Evolutionary conservation across 2,797 vertebrate species (phyloP).

Genomic region (Muscicapa comitata): DNA sequence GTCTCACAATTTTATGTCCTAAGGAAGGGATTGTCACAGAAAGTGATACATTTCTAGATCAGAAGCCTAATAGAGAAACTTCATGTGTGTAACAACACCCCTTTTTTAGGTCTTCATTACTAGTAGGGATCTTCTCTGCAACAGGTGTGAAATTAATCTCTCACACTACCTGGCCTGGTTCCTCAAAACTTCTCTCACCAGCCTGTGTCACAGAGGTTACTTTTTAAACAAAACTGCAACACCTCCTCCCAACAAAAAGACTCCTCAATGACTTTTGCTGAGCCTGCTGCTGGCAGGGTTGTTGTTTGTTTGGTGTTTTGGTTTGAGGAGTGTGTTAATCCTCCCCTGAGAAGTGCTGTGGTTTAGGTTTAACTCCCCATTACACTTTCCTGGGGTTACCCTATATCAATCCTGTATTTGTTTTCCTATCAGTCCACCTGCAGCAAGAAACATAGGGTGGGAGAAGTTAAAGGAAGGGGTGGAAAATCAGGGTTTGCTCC

Average conservation of each 20-base stretch:
- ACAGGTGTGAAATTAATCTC: not conserved
- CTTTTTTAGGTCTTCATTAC: not conserved
- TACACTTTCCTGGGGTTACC: not conserved
- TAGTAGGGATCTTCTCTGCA: not conserved
- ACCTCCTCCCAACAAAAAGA: not conserved
- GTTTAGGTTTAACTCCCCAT: not conserved
- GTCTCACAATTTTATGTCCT: not conserved
- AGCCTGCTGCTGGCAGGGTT: not conserved
- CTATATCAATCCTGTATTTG: not conserved
- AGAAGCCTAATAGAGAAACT: not conserved
- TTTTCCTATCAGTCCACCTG: not conserved
- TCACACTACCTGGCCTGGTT: not conserved
- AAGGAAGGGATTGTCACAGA: not conserved
- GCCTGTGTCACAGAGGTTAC: not conserved
- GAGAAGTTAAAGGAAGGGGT: not conserved
- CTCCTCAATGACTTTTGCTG: not conserved
- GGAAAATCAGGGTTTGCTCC: not conserved
- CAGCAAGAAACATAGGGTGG: not conserved
- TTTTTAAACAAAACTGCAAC: not conserved
- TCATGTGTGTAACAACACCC: fast-evolving
- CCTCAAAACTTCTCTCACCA: not conserved
- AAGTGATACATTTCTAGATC: not conserved
- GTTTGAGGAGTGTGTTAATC: not conserved
- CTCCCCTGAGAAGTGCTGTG: not conserved
- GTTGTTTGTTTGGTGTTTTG: not conserved